These are phyloP conservation scores for Pedicia rivosa DNA, from an alignment of 2,888 invertebrate species.

Conservation along the genomic window DNA sequence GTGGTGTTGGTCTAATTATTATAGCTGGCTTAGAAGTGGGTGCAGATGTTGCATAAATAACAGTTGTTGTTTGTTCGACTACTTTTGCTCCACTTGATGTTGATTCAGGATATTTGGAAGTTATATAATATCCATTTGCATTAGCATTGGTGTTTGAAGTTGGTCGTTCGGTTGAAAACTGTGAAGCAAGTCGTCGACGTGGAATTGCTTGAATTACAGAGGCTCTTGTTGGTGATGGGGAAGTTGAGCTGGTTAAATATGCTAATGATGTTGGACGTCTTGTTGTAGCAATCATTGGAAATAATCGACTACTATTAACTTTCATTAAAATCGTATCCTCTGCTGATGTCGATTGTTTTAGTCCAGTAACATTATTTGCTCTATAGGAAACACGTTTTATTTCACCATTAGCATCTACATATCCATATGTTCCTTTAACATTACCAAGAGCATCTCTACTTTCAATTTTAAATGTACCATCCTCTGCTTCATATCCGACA, in stretches of 20 bases:
- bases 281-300: constrained; percentile 34
- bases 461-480: constrained; percentile 74
- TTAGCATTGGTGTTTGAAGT: not conserved
- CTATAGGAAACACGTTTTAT: constrained; percentile 65
- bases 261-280: constrained; percentile 36
- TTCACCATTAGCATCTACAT: constrained; percentile 58
- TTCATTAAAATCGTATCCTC: not conserved
- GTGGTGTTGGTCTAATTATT: constrained; percentile 15
- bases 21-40: constrained; percentile 15
- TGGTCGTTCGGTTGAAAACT: not conserved
- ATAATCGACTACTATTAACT: constrained; percentile 17
- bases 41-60: constrained; percentile 19
- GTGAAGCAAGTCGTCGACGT: constrained; percentile 32
- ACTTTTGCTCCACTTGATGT: constrained; percentile 3
- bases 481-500: constrained; percentile 70
- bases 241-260: constrained; percentile 23
- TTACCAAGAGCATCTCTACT: constrained; percentile 63
- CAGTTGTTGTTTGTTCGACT: constrained; percentile 16
- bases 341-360: constrained; percentile 17
- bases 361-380: constrained; percentile 34
- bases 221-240: constrained; percentile 39
- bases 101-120: constrained; percentile 1
- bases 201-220: constrained; percentile 50
- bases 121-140: constrained; percentile 2
- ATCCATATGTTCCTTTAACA: constrained; percentile 71